Evolutionary conservation across 2,797 vertebrate genomes (phyloP), one percentile per base, ranked within the genome.

Genomic region (Lutjanus argentimaculatus): DNA sequence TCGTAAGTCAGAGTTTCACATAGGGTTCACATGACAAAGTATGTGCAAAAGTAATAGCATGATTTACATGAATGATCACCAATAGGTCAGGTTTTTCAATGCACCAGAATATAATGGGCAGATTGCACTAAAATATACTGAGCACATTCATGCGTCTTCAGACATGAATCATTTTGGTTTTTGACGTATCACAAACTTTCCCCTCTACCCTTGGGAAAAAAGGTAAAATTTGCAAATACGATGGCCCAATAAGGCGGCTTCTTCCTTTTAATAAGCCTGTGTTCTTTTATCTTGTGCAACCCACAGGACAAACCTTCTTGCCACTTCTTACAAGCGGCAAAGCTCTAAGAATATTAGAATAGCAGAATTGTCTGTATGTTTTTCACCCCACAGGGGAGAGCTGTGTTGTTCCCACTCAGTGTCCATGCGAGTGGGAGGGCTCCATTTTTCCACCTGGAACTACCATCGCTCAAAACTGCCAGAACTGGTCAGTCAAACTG

Each of bases 391-490:
- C 89, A 98, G 97, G 95, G 0, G 95, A 95, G 0, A 25, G 75
- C 85, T 98, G 97, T 74, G 80, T 97, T 0, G 52, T 82, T 40
- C 91, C 91, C 0, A 48, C 90, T 0, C 87, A 94, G 80, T 98
- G 97, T 86, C 97, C 97, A 0, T 99, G 98, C 84, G 96, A 95
- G 79, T 97, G 95, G 96, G 93, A 95, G 0, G 95, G 93, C 15
- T 95, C 95, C 8, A 77, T 95, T 80, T 98, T 97, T 90, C 98
- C 97, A 0, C 87, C 95, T 0, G 96, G 96, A 2, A 80, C 96
- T 0, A 56, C 46, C 9, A 85, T 97, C 72, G 93, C 69, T 72
- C 95, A 95, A 25, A 90, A 95, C 81, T 98, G 97, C 66, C 94
- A 95, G 88, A 97, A 97, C 95, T 98, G 97, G 97, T 98, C 69